phyloP scores from a whole-genome alignment of 1,140 invertebrate genomes.

The Agraylea sexmaculata region DNA sequence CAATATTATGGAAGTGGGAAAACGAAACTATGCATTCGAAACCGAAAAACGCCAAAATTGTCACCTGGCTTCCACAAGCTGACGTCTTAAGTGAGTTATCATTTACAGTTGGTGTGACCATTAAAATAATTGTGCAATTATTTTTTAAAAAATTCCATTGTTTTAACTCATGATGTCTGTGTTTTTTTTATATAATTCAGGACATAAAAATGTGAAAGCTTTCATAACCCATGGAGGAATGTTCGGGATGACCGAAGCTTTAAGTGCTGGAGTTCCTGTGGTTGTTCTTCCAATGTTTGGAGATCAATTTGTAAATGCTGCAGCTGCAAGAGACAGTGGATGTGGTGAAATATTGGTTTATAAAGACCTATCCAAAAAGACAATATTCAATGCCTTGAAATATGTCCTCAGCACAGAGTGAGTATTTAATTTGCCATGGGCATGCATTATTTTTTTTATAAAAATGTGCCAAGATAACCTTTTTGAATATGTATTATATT shows the following conservation, averaged over 20 bases:
- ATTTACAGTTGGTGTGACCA: background rate
- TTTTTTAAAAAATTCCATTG: too few species aligned
- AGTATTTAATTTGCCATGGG: too few species aligned
- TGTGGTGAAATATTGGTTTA: slow-evolving; percentile 30
- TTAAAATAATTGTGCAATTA: background rate
- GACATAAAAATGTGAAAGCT: slow-evolving; percentile 38
- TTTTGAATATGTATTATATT: too few species aligned
- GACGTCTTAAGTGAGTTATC: slow-evolving; percentile 29
- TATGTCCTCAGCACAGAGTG: slow-evolving; percentile 36
- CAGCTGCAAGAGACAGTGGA: slow-evolving; percentile 29
- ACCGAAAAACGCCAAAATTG: slow-evolving; percentile 23
- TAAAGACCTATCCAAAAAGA: slow-evolving; percentile 29
- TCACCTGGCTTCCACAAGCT: slow-evolving; percentile 27
- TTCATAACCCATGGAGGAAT: slow-evolving; percentile 50
- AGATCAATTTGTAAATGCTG: slow-evolving; percentile 36
- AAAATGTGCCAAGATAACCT: too few species aligned
- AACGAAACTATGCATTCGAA: slow-evolving; percentile 22
- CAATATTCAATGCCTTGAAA: slow-evolving; percentile 31
- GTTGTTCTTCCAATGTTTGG: slow-evolving; percentile 46
- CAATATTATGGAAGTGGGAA: slow-evolving; percentile 38
- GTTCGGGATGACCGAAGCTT: slow-evolving; percentile 44
- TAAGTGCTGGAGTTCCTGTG: slow-evolving; percentile 46
- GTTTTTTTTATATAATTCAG: slow-evolving; percentile 22
- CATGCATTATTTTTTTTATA: too few species aligned
- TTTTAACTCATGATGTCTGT: too few species aligned